phyloP scores from a whole-genome alignment of 2,797 vertebrate species.

The Mycteria americana region DNA sequence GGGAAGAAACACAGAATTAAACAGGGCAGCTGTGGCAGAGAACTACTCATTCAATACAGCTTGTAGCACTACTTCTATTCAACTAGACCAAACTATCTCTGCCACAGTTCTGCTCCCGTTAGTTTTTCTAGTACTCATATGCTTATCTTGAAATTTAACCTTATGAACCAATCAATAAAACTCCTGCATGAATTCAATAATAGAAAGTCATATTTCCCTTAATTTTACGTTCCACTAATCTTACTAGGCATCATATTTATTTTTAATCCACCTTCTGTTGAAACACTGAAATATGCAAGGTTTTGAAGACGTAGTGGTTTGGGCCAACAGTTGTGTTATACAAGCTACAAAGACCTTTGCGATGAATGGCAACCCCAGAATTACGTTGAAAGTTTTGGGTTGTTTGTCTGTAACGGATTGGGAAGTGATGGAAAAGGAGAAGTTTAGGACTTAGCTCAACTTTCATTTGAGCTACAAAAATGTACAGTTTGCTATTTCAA shows the following conservation, averaged over 20 bases:
- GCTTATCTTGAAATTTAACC: not conserved
- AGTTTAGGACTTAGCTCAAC: not conserved
- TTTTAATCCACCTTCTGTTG: not conserved
- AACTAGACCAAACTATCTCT: not conserved
- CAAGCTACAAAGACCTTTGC: not conserved
- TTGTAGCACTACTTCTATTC: not conserved
- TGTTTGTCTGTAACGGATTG: accelerated
- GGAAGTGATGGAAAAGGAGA: not conserved
- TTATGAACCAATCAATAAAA: not conserved
- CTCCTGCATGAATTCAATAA: not conserved
- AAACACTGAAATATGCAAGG: not conserved
- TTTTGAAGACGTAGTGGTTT: not conserved
- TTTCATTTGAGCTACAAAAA: not conserved
- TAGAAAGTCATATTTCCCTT: not conserved
- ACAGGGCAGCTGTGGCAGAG: not conserved
- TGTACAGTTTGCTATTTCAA: not conserved
- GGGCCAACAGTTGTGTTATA: not conserved
- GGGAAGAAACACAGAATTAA: not conserved
- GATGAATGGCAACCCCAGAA: not conserved
- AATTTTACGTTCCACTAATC: not conserved
- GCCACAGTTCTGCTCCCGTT: not conserved
- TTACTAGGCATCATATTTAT: not conserved
- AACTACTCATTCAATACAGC: accelerated
- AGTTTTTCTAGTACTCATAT: not conserved
- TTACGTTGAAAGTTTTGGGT: accelerated